A percentile compares a stretch with the other conserved stretches of the same genome.
These are phyloP conservation scores for Lepilemur septentrionalis DNA, from an alignment of 2,797 vertebrate genomes.

Conservation along the genomic window DNA sequence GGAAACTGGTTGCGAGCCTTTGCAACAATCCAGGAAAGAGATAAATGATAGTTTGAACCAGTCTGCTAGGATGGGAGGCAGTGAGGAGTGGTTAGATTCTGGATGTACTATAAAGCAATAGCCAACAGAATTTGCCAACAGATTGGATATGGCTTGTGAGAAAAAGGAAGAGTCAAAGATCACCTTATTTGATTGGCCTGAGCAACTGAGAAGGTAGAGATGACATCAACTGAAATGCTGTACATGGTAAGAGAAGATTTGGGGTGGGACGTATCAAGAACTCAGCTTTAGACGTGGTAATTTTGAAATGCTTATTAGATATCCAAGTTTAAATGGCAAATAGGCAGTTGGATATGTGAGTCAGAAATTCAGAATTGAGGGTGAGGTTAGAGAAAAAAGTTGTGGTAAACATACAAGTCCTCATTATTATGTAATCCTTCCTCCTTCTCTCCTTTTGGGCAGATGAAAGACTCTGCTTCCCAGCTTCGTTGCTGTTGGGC, in stretches of 20 bases:
- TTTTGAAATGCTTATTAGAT: constrained; percentile 24
- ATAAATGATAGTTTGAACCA: not conserved
- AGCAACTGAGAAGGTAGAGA: not conserved
- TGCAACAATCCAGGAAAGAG: not conserved
- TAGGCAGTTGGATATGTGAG: constrained; percentile 39
- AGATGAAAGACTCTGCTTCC: not conserved
- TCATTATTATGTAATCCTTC: not conserved
- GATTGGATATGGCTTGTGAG: not conserved
- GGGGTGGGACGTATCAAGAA: not conserved
- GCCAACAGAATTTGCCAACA: not conserved
- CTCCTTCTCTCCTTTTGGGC: not conserved
- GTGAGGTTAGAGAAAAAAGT: constrained; percentile 35
- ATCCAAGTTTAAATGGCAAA: not conserved
- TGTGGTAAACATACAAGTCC: constrained; percentile 24
- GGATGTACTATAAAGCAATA: not conserved
- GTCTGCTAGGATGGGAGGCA: not conserved
- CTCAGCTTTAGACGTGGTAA: not conserved
- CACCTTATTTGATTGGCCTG: not conserved
- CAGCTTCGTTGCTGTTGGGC: not conserved
- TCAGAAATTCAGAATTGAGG: constrained; percentile 62
- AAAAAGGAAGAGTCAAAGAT: not conserved
- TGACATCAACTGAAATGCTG: not conserved
- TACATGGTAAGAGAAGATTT: not conserved
- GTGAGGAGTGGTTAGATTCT: not conserved
- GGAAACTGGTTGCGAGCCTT: not conserved